Evolutionary conservation across 2,797 vertebrate genomes (phyloP).

Genomic region (Pipistrellus kuhlii): DNA sequence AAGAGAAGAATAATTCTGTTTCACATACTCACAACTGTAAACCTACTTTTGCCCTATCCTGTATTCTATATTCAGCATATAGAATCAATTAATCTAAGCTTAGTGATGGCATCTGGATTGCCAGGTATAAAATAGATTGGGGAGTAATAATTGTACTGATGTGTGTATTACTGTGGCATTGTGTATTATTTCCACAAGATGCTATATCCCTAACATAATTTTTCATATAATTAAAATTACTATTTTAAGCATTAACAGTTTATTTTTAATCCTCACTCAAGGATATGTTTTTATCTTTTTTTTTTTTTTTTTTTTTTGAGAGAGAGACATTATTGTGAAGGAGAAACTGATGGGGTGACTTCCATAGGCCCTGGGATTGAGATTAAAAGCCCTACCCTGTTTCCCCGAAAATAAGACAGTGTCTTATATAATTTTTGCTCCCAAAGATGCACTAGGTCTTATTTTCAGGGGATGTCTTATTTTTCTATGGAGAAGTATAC

Average conservation of each 20-base stretch:
- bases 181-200: not conserved
- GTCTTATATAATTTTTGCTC: too few relatives aligned
- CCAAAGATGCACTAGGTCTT: too few relatives aligned
- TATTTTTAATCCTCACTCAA: not conserved
- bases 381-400: not conserved
- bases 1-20: not conserved
- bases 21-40: not conserved
- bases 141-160: slow-evolving; percentile 15
- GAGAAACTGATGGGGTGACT: not conserved
- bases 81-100: slow-evolving; percentile 14
- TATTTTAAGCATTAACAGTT: not conserved
- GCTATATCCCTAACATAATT: not conserved
- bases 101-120: not conserved
- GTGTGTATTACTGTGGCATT: not conserved
- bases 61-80: not conserved
- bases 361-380: not conserved
- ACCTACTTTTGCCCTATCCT: not conserved
- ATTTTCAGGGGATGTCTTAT: too few relatives aligned
- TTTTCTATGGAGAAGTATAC: too few relatives aligned
- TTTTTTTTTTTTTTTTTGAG: too few relatives aligned
- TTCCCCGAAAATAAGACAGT: too few relatives aligned
- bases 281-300: not conserved
- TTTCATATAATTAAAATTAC: slow-evolving; percentile 18
- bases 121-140: not conserved
- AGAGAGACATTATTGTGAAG: not conserved